Evolutionary conservation across 1,140 invertebrate genomes (phyloP), one percentile per base, ranked within the genome.

Genomic region (Magallana ariakensis): DNA sequence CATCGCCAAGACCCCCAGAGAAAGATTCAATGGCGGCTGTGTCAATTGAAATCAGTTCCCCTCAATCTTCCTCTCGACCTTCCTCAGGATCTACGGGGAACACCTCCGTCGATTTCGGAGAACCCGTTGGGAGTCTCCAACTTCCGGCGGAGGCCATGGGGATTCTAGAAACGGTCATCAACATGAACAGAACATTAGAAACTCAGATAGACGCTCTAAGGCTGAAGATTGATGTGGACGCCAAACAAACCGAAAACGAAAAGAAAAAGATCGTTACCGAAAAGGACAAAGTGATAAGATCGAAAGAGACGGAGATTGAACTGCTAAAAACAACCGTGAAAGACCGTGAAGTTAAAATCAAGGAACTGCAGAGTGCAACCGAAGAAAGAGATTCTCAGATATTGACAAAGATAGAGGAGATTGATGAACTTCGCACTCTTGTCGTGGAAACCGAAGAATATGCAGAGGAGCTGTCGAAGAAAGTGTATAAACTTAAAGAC

Each of bases 401-500:
- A 33, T 22, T 89, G 33, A 87, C 85, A 33, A 93, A 92, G 87
- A 86, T 89, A 84, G 81, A 86, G 6, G 92, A 93, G 83, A 92
- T 93, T 53, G 86, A 87, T 13, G 90, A 91, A 57, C 85, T 93
- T 6, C 92, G 90, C 89, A 87, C 85, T 54, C 70, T 92, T 54
- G 91, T 93, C 0, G 84, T 89, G 70, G 89, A 93, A 88, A 92
- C 91, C 0, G 90, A 92, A 83, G 91, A 90, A 9, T 92, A 91
- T 62, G 91, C 92, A 58, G 85, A 90, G 15, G 89, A 92, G 80
- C 89, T 93, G 13, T 84, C 90, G 22, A 91, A 86, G 82, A 87
- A 92, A 85, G 89, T 92, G 0, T 88, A 87, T 11, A 90, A 88
- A 83, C 83, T 92, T 5, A 89, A 86, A 60, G 86, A 89, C 19